Percentiles rank a stretch among this genome's conserved stretches.
These are phyloP conservation scores for Brienomyrus longianalis DNA, from an alignment of 2,113 vertebrate species.

Conservation along the genomic window DNA sequence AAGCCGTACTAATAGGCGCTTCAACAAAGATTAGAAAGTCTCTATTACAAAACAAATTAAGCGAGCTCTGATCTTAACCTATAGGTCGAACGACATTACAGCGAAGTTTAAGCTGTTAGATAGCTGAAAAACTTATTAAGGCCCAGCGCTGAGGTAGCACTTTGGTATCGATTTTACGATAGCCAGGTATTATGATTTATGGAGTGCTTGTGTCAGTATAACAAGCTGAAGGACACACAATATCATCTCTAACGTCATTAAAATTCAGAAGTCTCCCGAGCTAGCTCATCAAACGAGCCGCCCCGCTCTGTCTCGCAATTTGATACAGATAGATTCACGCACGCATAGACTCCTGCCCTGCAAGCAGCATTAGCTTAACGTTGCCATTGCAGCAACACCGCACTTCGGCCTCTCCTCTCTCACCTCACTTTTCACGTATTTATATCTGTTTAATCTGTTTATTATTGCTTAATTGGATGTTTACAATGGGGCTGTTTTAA, in stretches of 20 bases:
- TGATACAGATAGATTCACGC: constrained; percentile 38
- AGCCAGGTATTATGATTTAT: constrained; percentile 99
- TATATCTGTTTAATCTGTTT: constrained; percentile 7
- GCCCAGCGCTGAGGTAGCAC: constrained; percentile 97
- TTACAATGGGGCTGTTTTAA: constrained; percentile 1
- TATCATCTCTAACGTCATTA: constrained; percentile 99
- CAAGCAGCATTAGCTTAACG: background rate
- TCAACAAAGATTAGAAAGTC: constrained; percentile 97
- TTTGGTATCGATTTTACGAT: constrained; percentile 99
- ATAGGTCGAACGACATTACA: constrained; percentile 83
- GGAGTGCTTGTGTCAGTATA: constrained; percentile 99
- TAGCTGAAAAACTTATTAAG: constrained; percentile 93
- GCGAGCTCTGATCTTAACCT: constrained; percentile 90
- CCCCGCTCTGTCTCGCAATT: constrained; percentile 78
- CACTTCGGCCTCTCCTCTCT: background rate
- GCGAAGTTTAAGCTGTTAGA: constrained; percentile 95
- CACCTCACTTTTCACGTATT: background rate
- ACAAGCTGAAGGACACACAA: constrained; percentile 99
- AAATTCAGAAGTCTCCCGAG: constrained; percentile 99
- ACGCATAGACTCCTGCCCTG: constrained; percentile 6
- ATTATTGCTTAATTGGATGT: constrained; percentile 1
- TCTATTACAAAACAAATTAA: constrained; percentile 99
- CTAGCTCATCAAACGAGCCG: constrained; percentile 84
- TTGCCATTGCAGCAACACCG: background rate
- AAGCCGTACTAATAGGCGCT: constrained; percentile 95